Evolutionary conservation across 2,797 vertebrate genomes (phyloP), one percentile per base, ranked within the genome.

Genomic region (Clangula hyemalis): DNA sequence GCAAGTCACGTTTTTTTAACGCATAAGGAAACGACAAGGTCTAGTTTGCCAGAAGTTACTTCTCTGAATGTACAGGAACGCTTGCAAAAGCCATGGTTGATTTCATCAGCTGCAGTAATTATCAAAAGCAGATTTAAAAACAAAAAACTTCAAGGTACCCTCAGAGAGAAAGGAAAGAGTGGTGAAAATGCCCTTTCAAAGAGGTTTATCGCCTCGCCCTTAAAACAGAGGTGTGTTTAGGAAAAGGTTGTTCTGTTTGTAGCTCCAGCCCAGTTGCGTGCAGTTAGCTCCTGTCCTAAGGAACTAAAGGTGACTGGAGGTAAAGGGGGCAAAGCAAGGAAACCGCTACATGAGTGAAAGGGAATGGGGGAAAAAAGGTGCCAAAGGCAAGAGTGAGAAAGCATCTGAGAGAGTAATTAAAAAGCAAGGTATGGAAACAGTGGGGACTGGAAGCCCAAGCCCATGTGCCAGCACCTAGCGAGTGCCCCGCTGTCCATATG

Each of bases 401-500:
- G 27, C 27, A 73, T 22, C 47, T 71, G 57, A 94, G 57, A 85
- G 71, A 0, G 0, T 36, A 58, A 36, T n/a, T 15, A 85, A 68
- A 90, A 47, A 82, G 71, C 53, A 82, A 22, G 27, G 36, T 38
- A 79, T n/a, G 7, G 17, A 95, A 85, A 65, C n/a, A 89, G 51
- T 1, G 1, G 30, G 30, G n/a, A 60, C 0, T 1, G 30, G 21
- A 91, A 79, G 53, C 15, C 38, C 71, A 45, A 1, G 0, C 8
- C 60, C 1, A 3, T 18, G 28, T 38, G 56, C 32, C 34, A 39
- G 49, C 53, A 79, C 21, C 53, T 60, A 21, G 0, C 0, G 0
- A 77, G 57, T 34, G 43, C 68, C 32, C 36, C 1, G 0, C 38
- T 10, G 10, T 74, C 34, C 41, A 61, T 83, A 27, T 17, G 32